A percentile compares a stretch with the other conserved stretches of the same genome.
These are phyloP conservation scores for Ceuthmochares aereus DNA, from an alignment of 2,113 vertebrate species.

Conservation along the genomic window DNA sequence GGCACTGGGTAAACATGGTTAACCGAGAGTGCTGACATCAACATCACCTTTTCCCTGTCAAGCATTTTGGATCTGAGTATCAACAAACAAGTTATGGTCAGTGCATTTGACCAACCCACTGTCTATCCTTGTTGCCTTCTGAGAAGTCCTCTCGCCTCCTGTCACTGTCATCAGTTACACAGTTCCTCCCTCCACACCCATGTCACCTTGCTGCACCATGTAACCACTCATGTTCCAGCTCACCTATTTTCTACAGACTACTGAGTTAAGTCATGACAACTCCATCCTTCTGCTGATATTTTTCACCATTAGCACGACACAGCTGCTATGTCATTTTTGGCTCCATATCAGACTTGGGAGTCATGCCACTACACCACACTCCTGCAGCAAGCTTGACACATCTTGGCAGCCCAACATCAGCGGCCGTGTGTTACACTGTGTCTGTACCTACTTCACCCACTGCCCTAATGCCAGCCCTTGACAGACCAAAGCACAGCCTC, in stretches of 20 bases:
- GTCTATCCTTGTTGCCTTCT: neutral
- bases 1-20: neutral
- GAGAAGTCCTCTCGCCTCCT: neutral
- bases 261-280: neutral
- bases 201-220: rapidly evolving
- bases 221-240: neutral
- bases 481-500: neutral
- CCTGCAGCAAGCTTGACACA: rapidly evolving
- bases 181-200: neutral
- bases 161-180: neutral
- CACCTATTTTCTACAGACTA: neutral
- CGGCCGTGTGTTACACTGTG: rapidly evolving
- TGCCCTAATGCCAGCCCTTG: neutral
- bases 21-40: neutral
- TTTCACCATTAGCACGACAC: rapidly evolving
- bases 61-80: neutral
- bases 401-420: neutral
- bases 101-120: neutral
- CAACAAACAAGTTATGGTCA: neutral
- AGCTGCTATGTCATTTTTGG: neutral
- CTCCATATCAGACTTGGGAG: rapidly evolving
- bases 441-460: neutral
- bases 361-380: rapidly evolving
- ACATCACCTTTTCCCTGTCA: neutral
- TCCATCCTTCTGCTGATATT: neutral